Percentiles rank a stretch among this genome's conserved stretches.
These are phyloP conservation scores for Hofmannophila pseudospretella DNA, from an alignment of 2,888 invertebrate genomes.

Conservation along the genomic window DNA sequence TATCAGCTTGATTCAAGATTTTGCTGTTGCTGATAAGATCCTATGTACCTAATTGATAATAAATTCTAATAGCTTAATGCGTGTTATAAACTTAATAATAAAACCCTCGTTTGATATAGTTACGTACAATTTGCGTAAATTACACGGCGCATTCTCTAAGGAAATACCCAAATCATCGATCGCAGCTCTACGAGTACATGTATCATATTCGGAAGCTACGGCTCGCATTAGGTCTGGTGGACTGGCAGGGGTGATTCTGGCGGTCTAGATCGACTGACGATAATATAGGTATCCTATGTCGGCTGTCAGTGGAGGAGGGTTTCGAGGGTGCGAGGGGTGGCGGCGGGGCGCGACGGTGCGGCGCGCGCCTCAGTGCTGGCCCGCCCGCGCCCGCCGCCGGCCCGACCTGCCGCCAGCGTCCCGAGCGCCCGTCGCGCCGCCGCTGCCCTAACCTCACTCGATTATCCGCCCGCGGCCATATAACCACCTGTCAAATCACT, in stretches of 20 bases:
- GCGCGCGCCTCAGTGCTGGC: slow-evolving; percentile 72
- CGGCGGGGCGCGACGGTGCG: slow-evolving; percentile 47
- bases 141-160: too few species aligned
- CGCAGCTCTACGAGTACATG: too few species aligned
- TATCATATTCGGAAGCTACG: neutral
- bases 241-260: slow-evolving; percentile 28
- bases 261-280: slow-evolving; percentile 43
- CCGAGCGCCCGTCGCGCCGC: slow-evolving; percentile 23
- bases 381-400: slow-evolving; percentile 72
- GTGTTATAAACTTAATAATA: too few species aligned
- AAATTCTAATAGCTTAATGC: too few species aligned
- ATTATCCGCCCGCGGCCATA: slow-evolving; percentile 1
- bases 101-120: too few species aligned
- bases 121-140: too few species aligned
- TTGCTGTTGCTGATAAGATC: too few species aligned
- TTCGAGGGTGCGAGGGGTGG: slow-evolving; percentile 34
- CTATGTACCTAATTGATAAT: too few species aligned
- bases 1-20: too few species aligned
- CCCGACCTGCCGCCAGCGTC: slow-evolving; percentile 58
- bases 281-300: slow-evolving; percentile 13
- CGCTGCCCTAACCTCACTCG: slow-evolving; percentile 52
- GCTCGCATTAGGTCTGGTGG: slow-evolving; percentile 17
- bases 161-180: too few species aligned
- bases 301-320: slow-evolving; percentile 23
- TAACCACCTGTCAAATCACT: slow-evolving; percentile 14